Base-by-base conservation (phyloP, 37 sponge, comb jelly and placozoan genomes). In the Beroe ovata region DNA sequence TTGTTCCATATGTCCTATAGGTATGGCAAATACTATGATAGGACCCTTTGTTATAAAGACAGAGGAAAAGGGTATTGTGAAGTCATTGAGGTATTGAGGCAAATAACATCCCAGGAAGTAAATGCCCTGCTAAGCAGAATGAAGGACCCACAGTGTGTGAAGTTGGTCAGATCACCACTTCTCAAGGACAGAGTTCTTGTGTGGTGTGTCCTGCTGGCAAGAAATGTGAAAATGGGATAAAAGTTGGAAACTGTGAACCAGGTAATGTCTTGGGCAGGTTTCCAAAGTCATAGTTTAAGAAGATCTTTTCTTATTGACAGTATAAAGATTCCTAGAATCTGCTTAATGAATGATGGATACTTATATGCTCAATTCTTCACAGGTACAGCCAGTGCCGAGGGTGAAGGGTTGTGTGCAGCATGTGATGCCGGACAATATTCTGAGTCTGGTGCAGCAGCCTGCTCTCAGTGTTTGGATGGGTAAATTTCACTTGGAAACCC, bases 371-470 rank as follows among this genome's bases (percentile, higher is more conserved):
- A n/a, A n/a, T n/a, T n/a, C n/a, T n/a, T n/a, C n/a, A 2, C 71
- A 69, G 71, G 71, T 21, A 69, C 71, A 21, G 71, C 71, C 71
- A 69, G 71, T 35, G 36, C 71, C 8, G 38, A 36, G 36, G 38
- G 38, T 3, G 36, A 16, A 29, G 71, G 25, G 1, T 29, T 14
- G 36, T 69, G 71, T 69, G 25, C 71, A 11, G 38, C 38, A 2
- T 69, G 71, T 28, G 19, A 14, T 8, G 38, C 71, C 20, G 71
- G 71, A 69, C 71, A 69, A 69, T 69, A 69, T 38, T 16, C 71
- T 35, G 38, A 29, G 26, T 8, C 71, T 35, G 71, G 71, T 2
- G 18, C 71, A 16, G 19, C 38, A 33, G 18, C 38, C 20, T 69
- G 71, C 25, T 69, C 71, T 29, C 26, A 16, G 14, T 69, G 71